Percentiles rank a stretch among this genome's conserved stretches.
Evolutionary conservation across 1,140 invertebrate genomes (phyloP).

Genomic region (Arctopsyche grandis): DNA sequence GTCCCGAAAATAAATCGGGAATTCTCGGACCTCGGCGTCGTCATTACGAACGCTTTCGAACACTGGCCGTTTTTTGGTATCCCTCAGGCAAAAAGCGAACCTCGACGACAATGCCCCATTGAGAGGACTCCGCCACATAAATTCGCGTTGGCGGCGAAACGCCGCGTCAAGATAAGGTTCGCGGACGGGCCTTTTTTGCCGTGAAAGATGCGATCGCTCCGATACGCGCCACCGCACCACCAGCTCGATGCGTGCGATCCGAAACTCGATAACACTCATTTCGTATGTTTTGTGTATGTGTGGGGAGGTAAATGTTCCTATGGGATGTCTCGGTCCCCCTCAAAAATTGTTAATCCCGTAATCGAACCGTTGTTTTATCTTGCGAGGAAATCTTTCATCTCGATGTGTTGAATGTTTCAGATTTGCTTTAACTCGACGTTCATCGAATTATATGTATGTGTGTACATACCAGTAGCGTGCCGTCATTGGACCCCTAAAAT

Average conservation of each 20-base stretch:
- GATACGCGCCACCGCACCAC: neutral
- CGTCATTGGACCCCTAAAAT: too few species aligned
- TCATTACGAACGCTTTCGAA: neutral
- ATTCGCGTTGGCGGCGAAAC: slow-evolving; percentile 7
- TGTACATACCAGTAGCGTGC: too few species aligned
- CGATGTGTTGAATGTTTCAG: too few species aligned
- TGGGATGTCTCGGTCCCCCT: neutral
- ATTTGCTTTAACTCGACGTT: too few species aligned
- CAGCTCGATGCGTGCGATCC: neutral
- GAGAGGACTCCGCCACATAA: neutral
- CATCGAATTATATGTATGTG: too few species aligned
- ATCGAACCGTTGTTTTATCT: too few species aligned
- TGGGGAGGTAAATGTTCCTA: neutral
- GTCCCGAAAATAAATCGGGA: too few species aligned
- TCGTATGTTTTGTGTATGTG: neutral
- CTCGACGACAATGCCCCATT: slow-evolving; percentile 15
- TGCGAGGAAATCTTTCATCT: too few species aligned
- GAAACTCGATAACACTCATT: neutral
- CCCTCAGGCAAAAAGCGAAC: neutral
- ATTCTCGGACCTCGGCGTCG: too few species aligned
- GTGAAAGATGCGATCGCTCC: neutral
- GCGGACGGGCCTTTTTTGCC: neutral
- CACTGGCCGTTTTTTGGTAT: neutral
- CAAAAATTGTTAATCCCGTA: too few species aligned
- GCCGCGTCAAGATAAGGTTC: slow-evolving; percentile 8